A percentile compares a stretch with the other conserved stretches of the same genome.
Conservation (phyloP, 2,888 invertebrate species). For the Cyrtodaria siliqua region DNA sequence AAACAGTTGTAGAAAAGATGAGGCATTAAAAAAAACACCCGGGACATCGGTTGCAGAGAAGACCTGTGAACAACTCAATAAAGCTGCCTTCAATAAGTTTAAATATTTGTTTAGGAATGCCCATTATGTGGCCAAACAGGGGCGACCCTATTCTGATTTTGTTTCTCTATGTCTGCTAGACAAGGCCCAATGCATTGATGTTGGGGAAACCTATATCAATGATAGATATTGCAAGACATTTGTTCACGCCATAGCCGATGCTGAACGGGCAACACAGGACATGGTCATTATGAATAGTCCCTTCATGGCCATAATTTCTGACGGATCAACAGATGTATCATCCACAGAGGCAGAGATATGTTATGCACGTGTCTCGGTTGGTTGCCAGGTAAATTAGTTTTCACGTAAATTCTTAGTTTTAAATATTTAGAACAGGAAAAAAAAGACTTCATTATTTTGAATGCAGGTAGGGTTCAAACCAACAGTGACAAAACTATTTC, state of each 20-base stretch:
- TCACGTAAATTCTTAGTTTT: too few relatives aligned
- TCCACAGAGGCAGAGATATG: constrained; percentile 10
- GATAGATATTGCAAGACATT: constrained; percentile 25
- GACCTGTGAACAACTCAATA: neutral
- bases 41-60: constrained; percentile 9
- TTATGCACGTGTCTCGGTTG: neutral
- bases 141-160: constrained; percentile 27
- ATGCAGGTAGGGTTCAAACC: too few relatives aligned
- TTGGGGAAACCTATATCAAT: constrained; percentile 23
- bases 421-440: too few relatives aligned
- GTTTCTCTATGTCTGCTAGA: constrained; percentile 17
- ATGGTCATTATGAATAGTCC: neutral
- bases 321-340: constrained; percentile 12
- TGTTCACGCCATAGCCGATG: constrained; percentile 4
- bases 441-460: too few relatives aligned
- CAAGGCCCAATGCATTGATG: constrained; percentile 5
- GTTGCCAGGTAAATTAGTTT: neutral
- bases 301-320: constrained; percentile 8
- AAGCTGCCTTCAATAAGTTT: constrained; percentile 8
- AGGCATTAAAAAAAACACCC: too few relatives aligned
- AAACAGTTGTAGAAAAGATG: too few relatives aligned
- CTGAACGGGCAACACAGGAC: neutral
- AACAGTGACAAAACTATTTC: too few relatives aligned
- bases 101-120: constrained; percentile 23
- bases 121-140: constrained; percentile 15